Percentiles rank a stretch among this genome's conserved stretches.
These are phyloP conservation scores for Stichopus chloronotus DNA, from an alignment of 35 echinoderm and acorn worm genomes.

Conservation along the genomic window DNA sequence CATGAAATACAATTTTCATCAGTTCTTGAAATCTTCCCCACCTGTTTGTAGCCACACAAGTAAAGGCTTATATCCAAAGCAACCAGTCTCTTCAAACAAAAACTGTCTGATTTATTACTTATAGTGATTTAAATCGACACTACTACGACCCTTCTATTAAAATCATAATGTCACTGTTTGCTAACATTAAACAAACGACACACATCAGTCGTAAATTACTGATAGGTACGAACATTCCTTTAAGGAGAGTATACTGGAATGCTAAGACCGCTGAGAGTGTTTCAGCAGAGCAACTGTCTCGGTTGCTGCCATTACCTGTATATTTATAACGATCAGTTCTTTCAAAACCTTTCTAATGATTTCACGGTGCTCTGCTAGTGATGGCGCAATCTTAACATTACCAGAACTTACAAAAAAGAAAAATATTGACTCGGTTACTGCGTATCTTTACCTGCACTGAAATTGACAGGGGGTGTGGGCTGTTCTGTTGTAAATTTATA, in stretches of 20 bases:
- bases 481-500: no score
- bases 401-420: no score
- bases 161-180: constrained; percentile 7
- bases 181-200: constrained; percentile 11
- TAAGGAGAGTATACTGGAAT: neutral
- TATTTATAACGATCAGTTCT: no score
- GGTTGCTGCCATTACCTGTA: no score
- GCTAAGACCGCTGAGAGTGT: neutral
- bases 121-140: constrained; percentile 15
- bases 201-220: neutral
- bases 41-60: constrained; percentile 9
- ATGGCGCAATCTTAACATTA: no score
- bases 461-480: no score
- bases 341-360: no score
- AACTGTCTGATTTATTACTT: constrained; percentile 1
- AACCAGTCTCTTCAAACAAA: constrained; percentile 4
- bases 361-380: no score
- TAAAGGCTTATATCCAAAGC: neutral
- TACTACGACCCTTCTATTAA: neutral
- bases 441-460: no score
- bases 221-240: neutral
- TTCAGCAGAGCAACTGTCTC: no score
- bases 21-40: constrained; percentile 10
- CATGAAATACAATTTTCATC: neutral
- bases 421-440: no score